Evolutionary conservation across 1,140 invertebrate species (phyloP), one percentile per base, ranked within the genome.

Genomic region (Bradysia coprophila): DNA sequence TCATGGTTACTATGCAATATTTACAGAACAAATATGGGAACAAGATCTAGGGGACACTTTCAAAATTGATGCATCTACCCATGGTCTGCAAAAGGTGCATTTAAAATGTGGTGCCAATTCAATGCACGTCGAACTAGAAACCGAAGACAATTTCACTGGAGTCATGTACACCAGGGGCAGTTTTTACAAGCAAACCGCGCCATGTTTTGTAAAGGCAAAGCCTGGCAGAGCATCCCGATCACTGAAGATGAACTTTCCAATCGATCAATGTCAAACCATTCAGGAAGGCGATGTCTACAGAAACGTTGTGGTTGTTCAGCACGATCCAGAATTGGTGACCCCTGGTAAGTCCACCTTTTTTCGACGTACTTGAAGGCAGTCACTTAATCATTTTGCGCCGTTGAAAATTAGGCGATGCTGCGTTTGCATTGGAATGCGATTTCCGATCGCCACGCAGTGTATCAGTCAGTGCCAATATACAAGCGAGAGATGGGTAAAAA

Each of bases 161-260:
- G 71, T 74, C 0, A 67, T 75, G 53, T 75, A 75, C 46, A 75
- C 71, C 0, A 59, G 68, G 40, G 71, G 71, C 15, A 73, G 63
- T 43, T 75, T 71, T 49, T 64, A 73, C 49, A 62, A 67, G n/a
- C 64, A 65, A 48, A 51, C 67, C 15, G 49, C 59, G 2, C 64
- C 69, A 0, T 75, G 72, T 46, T 74, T 71, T 47, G 48, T 72
- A 10, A 65, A 74, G 45, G 61, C 69, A 1, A 50, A 46, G 16
- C 49, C 49, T 23, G 51, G 51, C 13, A 22, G 32, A 38, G 39
- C 34, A 37, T 43, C 63, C 21, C 57, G 62, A 31, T 59, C 59
- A 15, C 63, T 73, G 41, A 64, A 63, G 22, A 64, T 75, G 54
- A 64, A 62, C 43, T 68, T 75, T 47, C 59, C 63, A 20, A 59